Conservation (phyloP, 2,888 invertebrate species). For the Andrena bucephala region DNA sequence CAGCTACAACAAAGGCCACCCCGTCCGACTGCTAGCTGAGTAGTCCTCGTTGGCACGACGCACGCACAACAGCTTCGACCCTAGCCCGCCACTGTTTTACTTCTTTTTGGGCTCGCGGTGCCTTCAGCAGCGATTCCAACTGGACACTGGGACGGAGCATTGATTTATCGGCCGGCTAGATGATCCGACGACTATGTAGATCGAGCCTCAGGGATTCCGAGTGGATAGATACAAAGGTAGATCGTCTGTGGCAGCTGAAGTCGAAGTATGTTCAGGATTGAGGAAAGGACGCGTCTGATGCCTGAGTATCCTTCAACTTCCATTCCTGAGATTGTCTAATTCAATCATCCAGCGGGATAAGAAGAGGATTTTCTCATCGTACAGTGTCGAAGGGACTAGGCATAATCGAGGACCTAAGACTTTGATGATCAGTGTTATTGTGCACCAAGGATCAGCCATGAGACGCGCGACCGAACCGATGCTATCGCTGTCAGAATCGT, state of each 20-base stretch:
- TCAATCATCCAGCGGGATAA: neutral
- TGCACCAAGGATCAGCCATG: slow-evolving; percentile 35
- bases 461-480: slow-evolving; percentile 11
- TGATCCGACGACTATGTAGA: slow-evolving; percentile 10
- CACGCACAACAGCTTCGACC: slow-evolving; percentile 75
- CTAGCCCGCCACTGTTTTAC: slow-evolving; percentile 41
- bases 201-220: neutral
- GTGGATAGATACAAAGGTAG: slow-evolving; percentile 2
- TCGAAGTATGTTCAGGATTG: slow-evolving; percentile 6
- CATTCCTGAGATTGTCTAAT: too few species aligned
- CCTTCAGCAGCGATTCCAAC: slow-evolving; percentile 9
- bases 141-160: neutral
- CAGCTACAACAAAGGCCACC: slow-evolving; percentile 75
- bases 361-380: neutral
- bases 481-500: slow-evolving; percentile 24
- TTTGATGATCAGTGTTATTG: slow-evolving; percentile 33
- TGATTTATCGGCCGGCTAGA: neutral
- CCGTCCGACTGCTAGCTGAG: slow-evolving; percentile 73
- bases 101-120: slow-evolving; percentile 20
- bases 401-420: neutral
- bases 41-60: slow-evolving; percentile 82
- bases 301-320: too few species aligned
- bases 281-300: neutral
- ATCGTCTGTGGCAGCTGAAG: neutral
- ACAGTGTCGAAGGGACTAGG: slow-evolving; percentile 5